These are phyloP conservation scores for Megalurothrips usitatus DNA, from an alignment of 2,888 invertebrate genomes.

Conservation along the genomic window DNA sequence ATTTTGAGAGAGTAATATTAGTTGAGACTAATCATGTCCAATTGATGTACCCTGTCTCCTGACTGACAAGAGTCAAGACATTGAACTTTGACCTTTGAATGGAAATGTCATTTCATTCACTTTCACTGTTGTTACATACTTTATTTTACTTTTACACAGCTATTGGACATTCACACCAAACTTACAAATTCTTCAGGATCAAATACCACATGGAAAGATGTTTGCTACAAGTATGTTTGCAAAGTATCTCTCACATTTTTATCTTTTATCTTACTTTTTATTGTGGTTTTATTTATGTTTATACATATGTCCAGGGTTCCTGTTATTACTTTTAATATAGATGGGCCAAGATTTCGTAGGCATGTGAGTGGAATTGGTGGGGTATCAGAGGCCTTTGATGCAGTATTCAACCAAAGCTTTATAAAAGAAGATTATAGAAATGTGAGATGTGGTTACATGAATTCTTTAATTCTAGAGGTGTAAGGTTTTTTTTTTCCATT, in stretches of 20 bases:
- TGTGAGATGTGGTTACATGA: background rate
- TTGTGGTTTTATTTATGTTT: background rate
- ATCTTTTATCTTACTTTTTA: background rate
- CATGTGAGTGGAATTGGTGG: background rate
- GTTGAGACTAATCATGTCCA: conserved; percentile 27
- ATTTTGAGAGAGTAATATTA: background rate
- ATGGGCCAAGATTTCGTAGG: conserved; percentile 28
- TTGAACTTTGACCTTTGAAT: no score
- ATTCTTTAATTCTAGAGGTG: no score
- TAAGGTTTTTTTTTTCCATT: no score
- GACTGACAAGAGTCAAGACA: no score
- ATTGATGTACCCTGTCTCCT: conserved; percentile 26
- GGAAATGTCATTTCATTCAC: no score
- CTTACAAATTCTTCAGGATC: conserved; percentile 48
- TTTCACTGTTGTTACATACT: background rate
- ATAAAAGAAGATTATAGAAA: conserved; percentile 37
- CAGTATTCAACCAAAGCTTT: background rate
- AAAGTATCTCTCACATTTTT: background rate
- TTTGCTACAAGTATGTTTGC: conserved; percentile 53
- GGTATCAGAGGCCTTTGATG: background rate
- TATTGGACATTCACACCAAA: conserved; percentile 53
- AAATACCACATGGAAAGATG: conserved; percentile 48
- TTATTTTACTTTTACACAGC: conserved; percentile 40
- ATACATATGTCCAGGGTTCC: conserved; percentile 35
- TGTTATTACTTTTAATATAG: conserved; percentile 32